phyloP scores from a whole-genome alignment of 2,113 vertebrate species.

The Bambusicola thoracicus region DNA sequence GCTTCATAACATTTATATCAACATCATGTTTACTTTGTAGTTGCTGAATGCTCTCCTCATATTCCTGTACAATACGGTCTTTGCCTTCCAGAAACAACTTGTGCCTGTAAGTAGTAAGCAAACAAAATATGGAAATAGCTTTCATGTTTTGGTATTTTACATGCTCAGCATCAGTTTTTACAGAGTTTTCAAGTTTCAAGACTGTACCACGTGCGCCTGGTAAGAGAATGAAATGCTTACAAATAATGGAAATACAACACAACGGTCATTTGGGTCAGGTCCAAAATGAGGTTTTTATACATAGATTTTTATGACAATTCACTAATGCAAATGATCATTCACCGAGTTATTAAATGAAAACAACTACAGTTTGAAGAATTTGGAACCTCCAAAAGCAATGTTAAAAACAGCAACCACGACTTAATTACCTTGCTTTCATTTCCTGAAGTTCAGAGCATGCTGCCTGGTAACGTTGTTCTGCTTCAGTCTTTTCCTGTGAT shows the following conservation, averaged over 20 bases:
- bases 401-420: neutral
- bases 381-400: no score
- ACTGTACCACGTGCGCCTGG: neutral
- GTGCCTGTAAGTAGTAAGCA: slow-evolving; percentile 73
- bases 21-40: slow-evolving; percentile 82
- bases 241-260: neutral
- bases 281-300: neutral
- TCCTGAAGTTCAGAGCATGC: slow-evolving; percentile 86
- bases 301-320: neutral
- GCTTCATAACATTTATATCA: slow-evolving; percentile 83
- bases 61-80: slow-evolving; percentile 75
- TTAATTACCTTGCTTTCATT: slow-evolving; percentile 82
- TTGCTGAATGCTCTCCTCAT: slow-evolving; percentile 79
- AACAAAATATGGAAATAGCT: neutral
- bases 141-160: neutral
- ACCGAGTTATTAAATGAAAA: neutral
- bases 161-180: neutral
- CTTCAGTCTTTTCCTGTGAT: slow-evolving; percentile 86
- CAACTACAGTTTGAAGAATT: no score
- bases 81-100: slow-evolving; percentile 83
- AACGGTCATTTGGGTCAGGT: neutral
- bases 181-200: neutral
- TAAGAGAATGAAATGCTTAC: neutral
- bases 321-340: neutral
- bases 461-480: slow-evolving; percentile 83